These are phyloP conservation scores for Amphiura filiformis DNA, from an alignment of 35 echinoderm and acorn worm genomes.

Conservation along the genomic window DNA sequence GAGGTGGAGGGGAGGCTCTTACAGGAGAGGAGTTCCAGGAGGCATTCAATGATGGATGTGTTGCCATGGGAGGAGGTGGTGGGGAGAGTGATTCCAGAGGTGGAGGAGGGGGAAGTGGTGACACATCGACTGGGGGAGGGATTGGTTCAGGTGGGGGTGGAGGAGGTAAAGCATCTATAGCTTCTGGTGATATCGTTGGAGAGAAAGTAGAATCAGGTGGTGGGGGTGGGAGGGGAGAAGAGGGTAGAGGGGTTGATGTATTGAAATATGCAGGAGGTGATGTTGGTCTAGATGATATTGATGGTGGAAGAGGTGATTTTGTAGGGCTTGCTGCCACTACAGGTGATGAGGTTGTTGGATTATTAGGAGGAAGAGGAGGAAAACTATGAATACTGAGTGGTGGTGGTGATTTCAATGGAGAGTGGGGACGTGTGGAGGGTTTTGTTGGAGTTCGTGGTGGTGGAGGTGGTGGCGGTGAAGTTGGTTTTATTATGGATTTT, in stretches of 20 bases:
- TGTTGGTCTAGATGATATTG: too few species aligned
- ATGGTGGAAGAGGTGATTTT: background rate
- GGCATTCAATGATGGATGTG: too few species aligned
- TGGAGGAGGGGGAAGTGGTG: slow-evolving; percentile 18
- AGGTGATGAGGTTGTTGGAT: background rate
- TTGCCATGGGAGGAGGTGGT: slow-evolving; percentile 10
- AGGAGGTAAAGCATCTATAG: background rate
- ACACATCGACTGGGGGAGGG: slow-evolving; percentile 4
- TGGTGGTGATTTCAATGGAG: background rate
- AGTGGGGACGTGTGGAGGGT: background rate
- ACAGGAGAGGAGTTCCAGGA: too few species aligned
- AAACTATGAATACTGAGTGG: background rate
- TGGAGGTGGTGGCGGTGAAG: slow-evolving; percentile 33
- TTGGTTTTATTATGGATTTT: background rate
- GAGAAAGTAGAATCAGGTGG: background rate
- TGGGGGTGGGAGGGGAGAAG: background rate
- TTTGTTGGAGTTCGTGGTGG: slow-evolving; percentile 2
- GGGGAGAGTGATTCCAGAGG: background rate
- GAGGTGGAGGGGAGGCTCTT: background rate
- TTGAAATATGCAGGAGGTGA: background rate
- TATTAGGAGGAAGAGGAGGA: too few species aligned
- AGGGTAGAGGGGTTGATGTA: background rate
- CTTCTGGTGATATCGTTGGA: background rate
- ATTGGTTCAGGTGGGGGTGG: slow-evolving; percentile 1
- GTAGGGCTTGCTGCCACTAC: background rate